Base-by-base conservation (phyloP, 2,888 invertebrate species). In the Kuschelorhynchus macadamiae region DNA sequence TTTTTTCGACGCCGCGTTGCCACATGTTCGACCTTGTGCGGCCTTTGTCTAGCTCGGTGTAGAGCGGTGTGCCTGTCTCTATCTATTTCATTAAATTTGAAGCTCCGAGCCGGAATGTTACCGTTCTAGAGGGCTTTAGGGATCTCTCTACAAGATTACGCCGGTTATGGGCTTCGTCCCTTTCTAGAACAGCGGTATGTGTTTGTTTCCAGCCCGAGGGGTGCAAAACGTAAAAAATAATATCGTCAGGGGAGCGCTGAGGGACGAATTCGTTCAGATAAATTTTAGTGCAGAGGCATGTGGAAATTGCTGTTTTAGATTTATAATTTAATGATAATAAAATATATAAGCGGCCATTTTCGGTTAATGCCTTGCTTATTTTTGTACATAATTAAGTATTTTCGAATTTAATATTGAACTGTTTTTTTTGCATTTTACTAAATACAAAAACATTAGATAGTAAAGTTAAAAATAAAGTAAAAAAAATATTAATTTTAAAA, bases 111-210 rank as follows among this genome's bases (percentile, higher is more conserved):
- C 62, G 66, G 70, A 70, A 70, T 70, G 70, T 69, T 69, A 30
- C 63, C 50, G 66, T 66, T 50, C 66, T 44, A 66, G 62, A 64
- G 70, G 70, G 59, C 66, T 70, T 70, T 65, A 62, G 70, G 70
- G 70, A 70, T 70, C 67, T 63, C 57, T 70, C 66, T 47, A 59
- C 49, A 62, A 70, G 67, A 70, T 70, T 70, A 70, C 63, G 57
- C 63, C 63, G 70, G 70, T 70, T 66, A 64, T 59, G 64, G 64
- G 55, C 50, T 70, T 16, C 63, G 67, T 64, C 71, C 71, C 67
- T 71, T 71, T 67, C 60, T 65, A 61, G 55, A 59, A 59, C 64
- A 42, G 64, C 69, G 69, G 69, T 65, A 69, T 69, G 62, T 21
- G 61, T 60, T 53, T 16, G 67, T 57, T 57, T 44, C 44, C 25